Base-by-base conservation (phyloP, 2,797 vertebrate species). In the Tamandua tetradactyla region DNA sequence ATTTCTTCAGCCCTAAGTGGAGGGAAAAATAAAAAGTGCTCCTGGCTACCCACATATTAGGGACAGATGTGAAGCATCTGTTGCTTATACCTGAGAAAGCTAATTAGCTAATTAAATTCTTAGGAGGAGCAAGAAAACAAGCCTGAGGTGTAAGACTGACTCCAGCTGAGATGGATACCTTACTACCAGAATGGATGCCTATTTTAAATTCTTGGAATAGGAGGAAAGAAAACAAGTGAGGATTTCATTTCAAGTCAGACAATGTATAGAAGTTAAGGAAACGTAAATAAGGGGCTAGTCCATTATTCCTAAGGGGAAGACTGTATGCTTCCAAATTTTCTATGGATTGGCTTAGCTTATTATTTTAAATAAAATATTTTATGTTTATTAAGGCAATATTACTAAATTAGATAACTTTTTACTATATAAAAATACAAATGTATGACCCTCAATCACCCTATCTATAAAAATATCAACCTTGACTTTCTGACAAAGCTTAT, bases 31-130 rank as follows among this genome's bases (percentile, higher is more conserved):
- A 23, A 0, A 20, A 80, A 32, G 30, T 71, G 76, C 88, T 93
- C 42, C 78, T 57, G 57, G 74, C 57, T 93, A 74, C 49, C 93
- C 62, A 61, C 52, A 64, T 47, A 40, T 68, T 35, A 93, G 7
- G 23, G 47, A 61, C 94, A 93, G 82, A 94, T 95, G 94, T 90
- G 69, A 82, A 44, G 40, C 91, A 94, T 92, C 96, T 95, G 93
- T 69, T 85, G 64, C 89, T 91, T 93, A 92, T 69, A 97, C 96
- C 95, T 93, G 91, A 95, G 85, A 95, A 94, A 91, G 59, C 64
- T 96, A 95, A 95, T 96, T 93, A 96, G 52, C 80, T 95, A 88
- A 95, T 95, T 96, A 95, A 95, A 95, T 90, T 86, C 87, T 91
- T 94, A 66, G n/a, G 59, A 91, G 75, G 68, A 87, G 37, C 68